Conservation (phyloP, 1,140 invertebrate species). For the Drosophila tani region DNA sequence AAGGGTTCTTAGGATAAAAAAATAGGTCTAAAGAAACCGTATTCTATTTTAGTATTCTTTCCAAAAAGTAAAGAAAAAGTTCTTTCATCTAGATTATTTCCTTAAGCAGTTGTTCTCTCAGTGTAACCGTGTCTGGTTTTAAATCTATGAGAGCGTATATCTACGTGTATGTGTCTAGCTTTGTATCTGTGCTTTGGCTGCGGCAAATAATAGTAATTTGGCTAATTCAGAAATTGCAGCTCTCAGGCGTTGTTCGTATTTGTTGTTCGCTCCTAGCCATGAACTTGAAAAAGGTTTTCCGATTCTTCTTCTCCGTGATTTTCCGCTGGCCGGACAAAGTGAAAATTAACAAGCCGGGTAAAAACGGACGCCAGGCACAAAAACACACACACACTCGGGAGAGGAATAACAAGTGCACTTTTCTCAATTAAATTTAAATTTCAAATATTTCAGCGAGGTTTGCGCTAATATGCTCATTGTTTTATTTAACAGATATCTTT, state of each 20-base stretch:
- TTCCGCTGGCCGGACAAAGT: constrained; percentile 62
- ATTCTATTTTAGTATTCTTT: not conserved
- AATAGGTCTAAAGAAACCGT: not conserved
- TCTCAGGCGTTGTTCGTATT: constrained; percentile 51
- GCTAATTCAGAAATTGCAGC: constrained; percentile 80
- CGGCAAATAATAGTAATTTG: constrained; percentile 82
- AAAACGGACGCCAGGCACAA: constrained; percentile 14
- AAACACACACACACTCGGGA: not conserved
- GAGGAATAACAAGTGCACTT: constrained; percentile 5
- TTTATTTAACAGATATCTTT: not conserved
- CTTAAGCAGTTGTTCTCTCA: not conserved
- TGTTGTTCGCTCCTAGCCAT: constrained; percentile 61
- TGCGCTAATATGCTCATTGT: not conserved
- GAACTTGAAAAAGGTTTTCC: constrained; percentile 73
- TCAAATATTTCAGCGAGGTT: not conserved
- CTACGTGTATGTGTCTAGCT: constrained; percentile 27
- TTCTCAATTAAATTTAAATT: constrained; percentile 4
- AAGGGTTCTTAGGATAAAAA: no score
- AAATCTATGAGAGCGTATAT: constrained; percentile 2
- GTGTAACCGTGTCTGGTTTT: constrained; percentile 7
- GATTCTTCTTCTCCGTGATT: constrained; percentile 28
- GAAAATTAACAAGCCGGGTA: constrained; percentile 68
- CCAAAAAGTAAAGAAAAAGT: not conserved
- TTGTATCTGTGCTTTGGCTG: constrained; percentile 48
- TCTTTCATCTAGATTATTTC: not conserved